Base-by-base conservation (phyloP, 2,888 invertebrate species). In the Eilema depressum region DNA sequence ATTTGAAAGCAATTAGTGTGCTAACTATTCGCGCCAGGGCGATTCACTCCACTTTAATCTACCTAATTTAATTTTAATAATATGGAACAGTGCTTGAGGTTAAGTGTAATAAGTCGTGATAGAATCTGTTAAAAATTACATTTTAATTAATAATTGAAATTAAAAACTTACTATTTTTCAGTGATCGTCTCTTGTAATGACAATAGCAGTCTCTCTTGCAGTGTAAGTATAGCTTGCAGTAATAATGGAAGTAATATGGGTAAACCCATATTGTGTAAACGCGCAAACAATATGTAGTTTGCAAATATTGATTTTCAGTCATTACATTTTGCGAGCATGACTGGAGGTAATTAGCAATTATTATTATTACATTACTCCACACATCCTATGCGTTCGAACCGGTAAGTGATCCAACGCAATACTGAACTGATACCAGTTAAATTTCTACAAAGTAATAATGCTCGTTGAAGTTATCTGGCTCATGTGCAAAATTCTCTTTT, bases 281-380 rank as follows among this genome's bases (percentile, higher is more conserved):
- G 7, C 47, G 5, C 20, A 47, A 20, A 47, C 7, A 53, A 53
- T 20, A 53, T 53, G n/a, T 53, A 57, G 23, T 4, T 59, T 12
- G 25, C 3, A 25, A 59, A 57, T 25, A 7, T 53, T 53, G 30
- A 20, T 0, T 53, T 69, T 26, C 70, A 73, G 63, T 73, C 63
- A 77, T 85, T 81, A 82, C 77, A 80, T 83, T 37, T 76, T 63
- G 60, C 76, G 77, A 75, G 75, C 79, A 79, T 78, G 82, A 84
- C 73, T 73, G 76, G 77, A 76, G 74, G 71, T 86, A 89, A 89
- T 85, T 82, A 88, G 76, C 79, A 83, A 86, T 88, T 85, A 84
- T n/a, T n/a, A 74, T 71, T 30, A 86, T 91, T 90, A 89, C 86
- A 78, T 83, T 89, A 89, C 86, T 78, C 81, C 77, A 83, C 83